Evolutionary conservation across 2,888 invertebrate genomes (phyloP).

Genomic region (Toxonevra muliebris): DNA sequence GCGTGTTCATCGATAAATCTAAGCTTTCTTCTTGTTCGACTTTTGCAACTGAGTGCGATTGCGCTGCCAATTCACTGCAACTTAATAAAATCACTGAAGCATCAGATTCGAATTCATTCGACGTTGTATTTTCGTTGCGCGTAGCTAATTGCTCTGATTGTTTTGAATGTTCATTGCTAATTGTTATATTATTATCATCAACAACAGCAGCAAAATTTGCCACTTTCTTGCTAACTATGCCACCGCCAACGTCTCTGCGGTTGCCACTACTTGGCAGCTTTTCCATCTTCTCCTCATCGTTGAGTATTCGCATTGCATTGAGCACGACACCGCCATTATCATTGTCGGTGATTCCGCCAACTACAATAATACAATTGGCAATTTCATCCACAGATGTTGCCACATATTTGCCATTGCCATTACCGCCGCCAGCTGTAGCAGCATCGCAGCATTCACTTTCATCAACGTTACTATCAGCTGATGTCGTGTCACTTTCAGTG

Average conservation of each 20-base stretch:
- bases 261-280: neutral
- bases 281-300: slow-evolving; percentile 36
- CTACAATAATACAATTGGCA: slow-evolving; percentile 60
- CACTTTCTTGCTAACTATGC: slow-evolving; percentile 48
- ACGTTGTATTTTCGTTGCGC: slow-evolving; percentile 19
- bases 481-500: slow-evolving; percentile 49
- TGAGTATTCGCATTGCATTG: slow-evolving; percentile 52
- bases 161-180: slow-evolving; percentile 29
- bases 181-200: slow-evolving; percentile 15
- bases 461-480: slow-evolving; percentile 40
- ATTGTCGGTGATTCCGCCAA: slow-evolving; percentile 55
- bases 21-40: neutral
- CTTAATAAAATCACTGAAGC: slow-evolving; percentile 41
- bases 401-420: slow-evolving; percentile 32
- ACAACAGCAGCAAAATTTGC: slow-evolving; percentile 31
- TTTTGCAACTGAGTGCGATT: neutral
- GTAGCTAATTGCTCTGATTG: slow-evolving; percentile 45
- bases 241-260: slow-evolving; percentile 21
- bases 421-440: neutral
- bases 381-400: slow-evolving; percentile 52
- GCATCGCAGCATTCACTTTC: slow-evolving; percentile 52
- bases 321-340: slow-evolving; percentile 52
- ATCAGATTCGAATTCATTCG: slow-evolving; percentile 12
- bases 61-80: slow-evolving; percentile 31
- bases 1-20: slow-evolving; percentile 40